phyloP scores from a whole-genome alignment of 2,797 vertebrate genomes.

The Cottoperca gobio region DNA sequence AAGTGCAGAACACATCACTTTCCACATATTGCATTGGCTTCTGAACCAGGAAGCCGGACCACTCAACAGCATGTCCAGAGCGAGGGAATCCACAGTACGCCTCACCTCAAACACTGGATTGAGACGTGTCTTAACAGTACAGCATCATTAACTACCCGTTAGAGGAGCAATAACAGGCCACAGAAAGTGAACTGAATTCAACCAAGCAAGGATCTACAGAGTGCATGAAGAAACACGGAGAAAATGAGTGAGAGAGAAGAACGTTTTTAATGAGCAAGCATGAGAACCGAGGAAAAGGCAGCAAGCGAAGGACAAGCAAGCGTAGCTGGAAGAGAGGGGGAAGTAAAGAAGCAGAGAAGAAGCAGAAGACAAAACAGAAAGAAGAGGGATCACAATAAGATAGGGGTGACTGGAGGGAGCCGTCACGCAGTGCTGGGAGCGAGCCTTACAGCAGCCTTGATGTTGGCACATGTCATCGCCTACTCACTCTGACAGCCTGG shows the following conservation, averaged over 20 bases:
- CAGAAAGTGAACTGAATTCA: constrained; percentile 33
- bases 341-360: neutral
- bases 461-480: constrained; percentile 54
- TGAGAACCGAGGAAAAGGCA: constrained; percentile 3
- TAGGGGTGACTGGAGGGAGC: constrained; percentile 32
- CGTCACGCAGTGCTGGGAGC: constrained; percentile 22
- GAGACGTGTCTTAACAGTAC: neutral
- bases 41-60: neutral
- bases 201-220: neutral
- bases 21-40: neutral
- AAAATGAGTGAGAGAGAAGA: constrained; percentile 21
- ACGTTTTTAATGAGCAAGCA: constrained; percentile 25
- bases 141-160: constrained; percentile 3
- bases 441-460: constrained; percentile 48
- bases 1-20: neutral
- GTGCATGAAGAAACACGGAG: neutral
- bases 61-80: neutral
- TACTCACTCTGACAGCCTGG: constrained; percentile 51
- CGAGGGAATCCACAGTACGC: neutral
- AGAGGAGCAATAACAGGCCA: constrained; percentile 10
- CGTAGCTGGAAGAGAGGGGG: neutral
- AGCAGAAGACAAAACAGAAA: neutral
- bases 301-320: constrained; percentile 11
- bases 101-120: constrained; percentile 1
- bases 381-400: constrained; percentile 12